Conservation (phyloP, 2,888 invertebrate species). For the Adineta ricciae region DNA sequence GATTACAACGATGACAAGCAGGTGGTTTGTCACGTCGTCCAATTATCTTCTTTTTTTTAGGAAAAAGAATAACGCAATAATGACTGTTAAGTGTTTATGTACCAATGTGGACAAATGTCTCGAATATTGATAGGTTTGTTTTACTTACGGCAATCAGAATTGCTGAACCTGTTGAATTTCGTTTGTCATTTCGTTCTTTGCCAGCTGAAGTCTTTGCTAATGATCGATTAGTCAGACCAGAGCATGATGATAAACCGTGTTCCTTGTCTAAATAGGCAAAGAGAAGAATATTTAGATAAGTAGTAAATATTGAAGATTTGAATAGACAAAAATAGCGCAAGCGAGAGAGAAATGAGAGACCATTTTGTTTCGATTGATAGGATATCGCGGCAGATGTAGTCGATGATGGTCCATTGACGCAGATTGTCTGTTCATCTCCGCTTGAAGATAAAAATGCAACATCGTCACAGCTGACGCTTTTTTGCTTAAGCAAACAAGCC, state of each 20-base stretch:
- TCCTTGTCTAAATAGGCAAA: conserved; percentile 3
- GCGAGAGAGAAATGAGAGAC: background rate
- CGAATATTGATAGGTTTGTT: background rate
- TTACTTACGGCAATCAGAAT: background rate
- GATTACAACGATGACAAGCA: background rate
- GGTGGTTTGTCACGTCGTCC: background rate
- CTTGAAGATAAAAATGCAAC: background rate
- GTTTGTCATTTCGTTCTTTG: conserved; percentile 11
- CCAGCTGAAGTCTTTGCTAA: conserved; percentile 1
- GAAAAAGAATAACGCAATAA: background rate
- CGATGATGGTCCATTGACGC: background rate
- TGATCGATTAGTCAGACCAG: background rate
- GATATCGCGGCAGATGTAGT: background rate
- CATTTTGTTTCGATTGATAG: background rate
- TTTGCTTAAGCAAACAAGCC: conserved; percentile 8
- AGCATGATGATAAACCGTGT: background rate
- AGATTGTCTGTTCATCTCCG: background rate
- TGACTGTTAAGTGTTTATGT: background rate
- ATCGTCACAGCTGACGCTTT: conserved; percentile 17
- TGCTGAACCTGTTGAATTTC: conserved; percentile 18
- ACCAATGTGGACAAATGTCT: background rate
- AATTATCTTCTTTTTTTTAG: background rate
- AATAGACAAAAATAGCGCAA: background rate
- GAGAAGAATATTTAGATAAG: background rate
- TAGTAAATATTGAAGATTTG: background rate